A percentile compares a stretch with the other conserved stretches of the same genome.
These are phyloP conservation scores for Torymus aiolomorphi DNA, from an alignment of 2,888 invertebrate genomes.

Conservation along the genomic window DNA sequence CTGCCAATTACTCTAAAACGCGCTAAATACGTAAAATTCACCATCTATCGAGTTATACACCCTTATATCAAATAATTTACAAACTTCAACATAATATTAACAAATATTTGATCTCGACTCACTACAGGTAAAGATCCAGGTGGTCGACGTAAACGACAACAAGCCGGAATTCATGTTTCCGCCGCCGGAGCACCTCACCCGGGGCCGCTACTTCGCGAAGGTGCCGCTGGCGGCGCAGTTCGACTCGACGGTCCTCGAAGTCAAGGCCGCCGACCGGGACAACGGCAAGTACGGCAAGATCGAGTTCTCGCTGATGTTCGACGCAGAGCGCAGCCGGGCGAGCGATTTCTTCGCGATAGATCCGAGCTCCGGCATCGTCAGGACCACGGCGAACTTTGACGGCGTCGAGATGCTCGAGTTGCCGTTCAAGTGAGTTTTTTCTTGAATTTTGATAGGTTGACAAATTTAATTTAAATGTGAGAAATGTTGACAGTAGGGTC, in stretches of 20 bases:
- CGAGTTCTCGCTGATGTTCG: conserved; percentile 77
- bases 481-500: background rate
- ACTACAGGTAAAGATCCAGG: conserved; percentile 84
- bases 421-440: conserved; percentile 80
- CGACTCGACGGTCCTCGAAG: conserved; percentile 86
- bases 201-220: conserved; percentile 87
- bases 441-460: no score
- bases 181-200: conserved; percentile 77
- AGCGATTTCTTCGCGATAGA: conserved; percentile 86
- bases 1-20: no score
- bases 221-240: conserved; percentile 85
- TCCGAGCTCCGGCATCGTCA: conserved; percentile 85
- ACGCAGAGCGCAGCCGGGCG: conserved; percentile 42
- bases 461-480: background rate
- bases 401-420: conserved; percentile 80
- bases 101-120: background rate
- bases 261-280: conserved; percentile 91
- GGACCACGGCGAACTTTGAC: conserved; percentile 85
- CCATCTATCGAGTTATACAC: no score
- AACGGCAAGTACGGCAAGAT: conserved; percentile 89
- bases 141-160: conserved; percentile 93
- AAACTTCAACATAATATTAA: no score
- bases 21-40: no score
- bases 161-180: conserved; percentile 88
- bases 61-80: no score